phyloP scores from a whole-genome alignment of 2,797 vertebrate genomes.

The Bradypodion pumilum region DNA sequence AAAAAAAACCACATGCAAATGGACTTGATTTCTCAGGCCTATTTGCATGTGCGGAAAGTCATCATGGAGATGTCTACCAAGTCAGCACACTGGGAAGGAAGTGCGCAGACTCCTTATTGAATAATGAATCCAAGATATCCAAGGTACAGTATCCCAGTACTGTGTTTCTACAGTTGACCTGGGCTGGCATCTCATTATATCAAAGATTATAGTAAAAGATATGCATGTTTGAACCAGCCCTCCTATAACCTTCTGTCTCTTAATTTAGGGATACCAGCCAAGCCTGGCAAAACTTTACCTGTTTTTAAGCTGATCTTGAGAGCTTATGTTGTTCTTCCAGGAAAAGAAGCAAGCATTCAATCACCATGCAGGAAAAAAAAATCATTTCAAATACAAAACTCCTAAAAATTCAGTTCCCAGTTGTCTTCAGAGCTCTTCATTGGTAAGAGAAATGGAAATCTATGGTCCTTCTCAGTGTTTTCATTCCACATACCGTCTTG shows the following conservation, averaged over 20 bases:
- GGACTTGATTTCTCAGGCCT: no score
- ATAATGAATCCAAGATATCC: no score
- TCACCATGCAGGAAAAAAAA: background rate
- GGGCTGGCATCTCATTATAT: background rate
- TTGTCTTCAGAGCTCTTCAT: conserved; percentile 21
- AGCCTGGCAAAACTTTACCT: background rate
- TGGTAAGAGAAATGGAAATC: conserved; percentile 12
- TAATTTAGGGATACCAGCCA: background rate
- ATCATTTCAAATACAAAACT: conserved; percentile 16
- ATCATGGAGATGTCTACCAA: no score
- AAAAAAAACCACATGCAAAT: no score
- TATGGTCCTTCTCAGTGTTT: conserved; percentile 14
- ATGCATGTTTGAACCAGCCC: no score
- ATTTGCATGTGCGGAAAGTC: no score
- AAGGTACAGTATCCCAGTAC: no score
- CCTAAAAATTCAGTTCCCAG: background rate
- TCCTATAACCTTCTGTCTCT: background rate
- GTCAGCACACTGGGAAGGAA: no score
- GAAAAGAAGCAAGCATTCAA: conserved; percentile 23
- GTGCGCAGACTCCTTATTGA: no score
- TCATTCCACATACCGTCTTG: background rate
- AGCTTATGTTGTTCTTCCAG: background rate
- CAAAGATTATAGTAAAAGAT: background rate
- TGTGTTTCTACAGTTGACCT: background rate
- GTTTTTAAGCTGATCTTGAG: conserved; percentile 14